Percentiles rank a stretch among this genome's conserved stretches.
phyloP scores from a whole-genome alignment of 1,140 invertebrate genomes.

The Aphaenogaster floridana region DNA sequence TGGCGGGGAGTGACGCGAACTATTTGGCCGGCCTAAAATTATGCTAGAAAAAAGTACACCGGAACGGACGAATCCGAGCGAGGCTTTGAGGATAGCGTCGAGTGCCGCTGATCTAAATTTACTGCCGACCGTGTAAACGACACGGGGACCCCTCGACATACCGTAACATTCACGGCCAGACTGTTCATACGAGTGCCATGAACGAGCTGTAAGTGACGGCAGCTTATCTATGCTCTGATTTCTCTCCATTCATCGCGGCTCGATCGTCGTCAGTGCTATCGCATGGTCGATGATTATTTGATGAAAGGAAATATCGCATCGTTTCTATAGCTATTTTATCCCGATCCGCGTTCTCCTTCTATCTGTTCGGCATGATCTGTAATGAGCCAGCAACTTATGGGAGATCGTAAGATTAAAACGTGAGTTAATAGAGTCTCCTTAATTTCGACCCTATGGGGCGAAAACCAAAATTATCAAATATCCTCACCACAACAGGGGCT shows the following conservation, averaged over 20 bases:
- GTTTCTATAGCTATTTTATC: constrained; percentile 7
- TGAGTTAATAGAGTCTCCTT: constrained; percentile 1
- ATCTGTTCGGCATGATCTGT: constrained; percentile 44
- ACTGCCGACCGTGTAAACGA: constrained; percentile 75
- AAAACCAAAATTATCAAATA: too few species aligned
- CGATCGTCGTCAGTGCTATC: constrained; percentile 37
- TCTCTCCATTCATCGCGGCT: constrained; percentile 64
- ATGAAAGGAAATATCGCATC: neutral
- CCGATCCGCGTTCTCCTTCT: neutral
- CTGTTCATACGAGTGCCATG: constrained; percentile 68
- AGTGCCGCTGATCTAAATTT: constrained; percentile 77
- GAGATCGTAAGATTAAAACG: constrained; percentile 68
- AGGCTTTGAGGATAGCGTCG: constrained; percentile 71
- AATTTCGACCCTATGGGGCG: too few species aligned
- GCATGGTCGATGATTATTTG: neutral
- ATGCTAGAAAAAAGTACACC: constrained; percentile 67
- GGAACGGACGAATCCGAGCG: constrained; percentile 64
- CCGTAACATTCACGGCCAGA: constrained; percentile 76
- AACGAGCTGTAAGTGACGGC: constrained; percentile 75
- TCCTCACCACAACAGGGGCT: too few species aligned
- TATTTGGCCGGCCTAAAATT: constrained; percentile 70
- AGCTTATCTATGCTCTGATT: constrained; percentile 77
- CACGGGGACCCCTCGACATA: constrained; percentile 73
- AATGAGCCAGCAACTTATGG: constrained; percentile 40
- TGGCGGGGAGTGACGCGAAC: constrained; percentile 38